Evolutionary conservation across 2,888 invertebrate species (phyloP), one percentile per base, ranked within the genome.

Genomic region (Cryptophagus acutangulus): DNA sequence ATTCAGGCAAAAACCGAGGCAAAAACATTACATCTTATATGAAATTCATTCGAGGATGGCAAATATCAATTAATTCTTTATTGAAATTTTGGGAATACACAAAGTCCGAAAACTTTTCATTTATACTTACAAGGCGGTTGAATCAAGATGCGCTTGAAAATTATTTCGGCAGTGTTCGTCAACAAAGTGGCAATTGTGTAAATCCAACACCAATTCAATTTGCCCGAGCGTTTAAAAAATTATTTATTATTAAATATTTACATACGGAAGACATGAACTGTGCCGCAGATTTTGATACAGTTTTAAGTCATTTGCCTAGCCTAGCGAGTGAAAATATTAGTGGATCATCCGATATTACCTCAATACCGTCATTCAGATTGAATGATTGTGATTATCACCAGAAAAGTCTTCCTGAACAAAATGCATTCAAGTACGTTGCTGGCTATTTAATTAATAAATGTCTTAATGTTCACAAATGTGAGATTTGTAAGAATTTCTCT

Each of bases 111-210:
- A 17, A n/a, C n/a, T 26, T 33, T n/a, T 16, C n/a, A 6, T 44
- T 15, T 20, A 4, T 45, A 31, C 47, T 9, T 9, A 43, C 36
- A 26, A 28, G 41, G 37, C 40, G 41, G 35, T 6, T 36, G 29
- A 52, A 53, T 37, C 52, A 40, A 33, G 49, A 44, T 16, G 29
- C 31, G 20, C 31, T 49, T 1, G 49, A 49, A 43, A 48, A 45
- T 28, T 47, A 40, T n/a, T 49, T 47, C 39, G 44, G 43, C 9
- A 14, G 8, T 10, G 34, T 47, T 13, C 26, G 47, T 13, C 33
- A 43, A 18, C 45, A 43, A 39, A 25, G 39, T 24, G 49, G 49
- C 2, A 49, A 49, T 38, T 34, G 17, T 12, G 20, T 33, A 9
- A 43, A 49, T 34, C 47, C 49, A 3, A 43, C 45, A 16, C 36